A percentile compares a stretch with the other conserved stretches of the same genome.
These are phyloP conservation scores for Ochotona curzoniae DNA, from an alignment of 2,113 vertebrate species.

Conservation along the genomic window DNA sequence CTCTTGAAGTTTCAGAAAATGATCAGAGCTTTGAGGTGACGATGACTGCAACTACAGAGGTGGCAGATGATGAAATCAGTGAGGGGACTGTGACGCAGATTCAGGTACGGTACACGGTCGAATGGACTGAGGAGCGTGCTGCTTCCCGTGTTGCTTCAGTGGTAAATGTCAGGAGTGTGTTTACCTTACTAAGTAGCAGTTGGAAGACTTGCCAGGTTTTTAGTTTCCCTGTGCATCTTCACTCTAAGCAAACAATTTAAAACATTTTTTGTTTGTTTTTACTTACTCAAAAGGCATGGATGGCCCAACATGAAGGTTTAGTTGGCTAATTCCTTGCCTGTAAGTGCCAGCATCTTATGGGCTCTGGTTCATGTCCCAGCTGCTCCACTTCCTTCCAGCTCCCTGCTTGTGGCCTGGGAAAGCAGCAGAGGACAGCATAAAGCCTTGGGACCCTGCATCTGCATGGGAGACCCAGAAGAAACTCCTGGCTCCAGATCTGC, in stretches of 20 bases:
- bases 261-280: too few species aligned
- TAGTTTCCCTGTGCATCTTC: background rate
- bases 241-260: background rate
- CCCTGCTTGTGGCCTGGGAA: too few species aligned
- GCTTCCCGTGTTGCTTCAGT: background rate
- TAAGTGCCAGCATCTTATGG: too few species aligned
- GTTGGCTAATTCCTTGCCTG: too few species aligned
- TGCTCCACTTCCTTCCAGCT: too few species aligned
- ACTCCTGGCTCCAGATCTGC: too few species aligned
- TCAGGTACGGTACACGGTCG: constrained; percentile 88
- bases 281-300: too few species aligned
- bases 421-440: too few species aligned
- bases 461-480: too few species aligned
- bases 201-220: background rate
- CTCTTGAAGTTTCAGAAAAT: constrained; percentile 92
- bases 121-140: background rate
- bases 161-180: background rate
- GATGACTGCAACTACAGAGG: constrained; percentile 95
- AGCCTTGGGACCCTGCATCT: too few species aligned
- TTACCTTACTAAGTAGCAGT: constrained; percentile 23
- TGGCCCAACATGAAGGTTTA: too few species aligned
- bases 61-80: constrained; percentile 91
- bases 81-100: constrained; percentile 94
- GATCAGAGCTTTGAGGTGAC: constrained; percentile 98
- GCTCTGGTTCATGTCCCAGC: too few species aligned